Evolutionary conservation across 2,113 vertebrate genomes (phyloP).

Genomic region (Dipodomys ordii): DNA sequence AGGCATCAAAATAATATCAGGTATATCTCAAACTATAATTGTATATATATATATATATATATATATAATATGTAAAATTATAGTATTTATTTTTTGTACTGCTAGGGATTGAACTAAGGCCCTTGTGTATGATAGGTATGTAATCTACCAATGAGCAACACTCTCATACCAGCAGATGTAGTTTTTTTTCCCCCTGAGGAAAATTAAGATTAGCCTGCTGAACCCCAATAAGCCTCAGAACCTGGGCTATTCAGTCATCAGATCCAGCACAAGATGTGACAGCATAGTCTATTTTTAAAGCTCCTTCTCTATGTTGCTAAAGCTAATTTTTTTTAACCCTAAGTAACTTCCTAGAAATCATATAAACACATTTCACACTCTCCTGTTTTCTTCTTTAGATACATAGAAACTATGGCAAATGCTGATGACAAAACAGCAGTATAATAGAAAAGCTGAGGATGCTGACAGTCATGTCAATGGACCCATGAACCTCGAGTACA

Average conservation of each 20-base stretch:
- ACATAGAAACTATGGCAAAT: conserved; percentile 5
- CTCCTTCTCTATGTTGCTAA: not conserved
- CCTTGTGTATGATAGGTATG: not conserved
- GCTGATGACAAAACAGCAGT: not conserved
- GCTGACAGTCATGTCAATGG: not conserved
- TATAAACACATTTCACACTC: not conserved
- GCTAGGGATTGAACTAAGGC: not conserved
- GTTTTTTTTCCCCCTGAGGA: not conserved
- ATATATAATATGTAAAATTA: not conserved
- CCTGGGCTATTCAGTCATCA: not conserved
- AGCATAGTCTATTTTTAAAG: not conserved
- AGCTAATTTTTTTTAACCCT: not conserved
- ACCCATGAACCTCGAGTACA: not conserved
- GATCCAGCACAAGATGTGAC: not conserved
- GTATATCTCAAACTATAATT: not conserved
- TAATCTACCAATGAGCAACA: not conserved
- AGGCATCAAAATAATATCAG: not conserved
- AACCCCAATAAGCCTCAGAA: not conserved
- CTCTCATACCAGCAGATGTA: not conserved
- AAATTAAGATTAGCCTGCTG: not conserved
- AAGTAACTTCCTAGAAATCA: conserved; percentile 19
- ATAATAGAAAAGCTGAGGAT: not conserved
- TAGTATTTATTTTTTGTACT: too few relatives aligned
- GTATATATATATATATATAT: too few relatives aligned
- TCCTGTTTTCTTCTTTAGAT: not conserved